These are phyloP conservation scores for Ciconia nigra DNA, from an alignment of 2,797 vertebrate species.

Conservation along the genomic window DNA sequence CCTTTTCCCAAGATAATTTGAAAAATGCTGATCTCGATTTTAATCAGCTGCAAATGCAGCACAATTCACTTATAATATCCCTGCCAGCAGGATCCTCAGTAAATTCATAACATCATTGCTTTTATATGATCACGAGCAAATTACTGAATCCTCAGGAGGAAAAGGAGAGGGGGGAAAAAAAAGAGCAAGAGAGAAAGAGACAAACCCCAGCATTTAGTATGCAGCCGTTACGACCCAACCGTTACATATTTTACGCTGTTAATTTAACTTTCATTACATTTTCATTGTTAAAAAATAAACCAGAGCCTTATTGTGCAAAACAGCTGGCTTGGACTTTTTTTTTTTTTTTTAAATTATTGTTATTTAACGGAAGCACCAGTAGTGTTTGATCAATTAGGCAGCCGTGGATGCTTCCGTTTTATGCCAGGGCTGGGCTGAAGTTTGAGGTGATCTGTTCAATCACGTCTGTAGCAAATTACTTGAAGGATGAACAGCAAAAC, in stretches of 20 bases:
- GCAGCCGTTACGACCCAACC: neutral
- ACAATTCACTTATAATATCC: constrained; percentile 64
- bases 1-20: constrained; percentile 62
- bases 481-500: constrained; percentile 26
- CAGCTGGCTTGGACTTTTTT: constrained; percentile 17
- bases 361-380: constrained; percentile 18
- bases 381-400: neutral
- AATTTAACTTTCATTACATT: constrained; percentile 57
- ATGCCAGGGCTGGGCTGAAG: neutral
- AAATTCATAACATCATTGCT: constrained; percentile 62
- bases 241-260: constrained; percentile 47
- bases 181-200: neutral
- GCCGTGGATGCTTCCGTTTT: neutral
- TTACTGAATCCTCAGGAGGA: constrained; percentile 62
- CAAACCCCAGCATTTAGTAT: neutral
- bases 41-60: constrained; percentile 70
- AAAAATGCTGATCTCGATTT: constrained; percentile 69
- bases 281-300: constrained; percentile 57
- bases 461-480: constrained; percentile 1
- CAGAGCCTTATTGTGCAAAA: constrained; percentile 37
- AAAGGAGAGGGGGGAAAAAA: neutral
- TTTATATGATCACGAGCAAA: constrained; percentile 60
- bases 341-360: neutral
- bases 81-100: constrained; percentile 62
- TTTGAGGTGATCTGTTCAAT: constrained; percentile 10